Base-by-base conservation (phyloP, 2,113 vertebrate species). In the Malaclemys terrapin region DNA sequence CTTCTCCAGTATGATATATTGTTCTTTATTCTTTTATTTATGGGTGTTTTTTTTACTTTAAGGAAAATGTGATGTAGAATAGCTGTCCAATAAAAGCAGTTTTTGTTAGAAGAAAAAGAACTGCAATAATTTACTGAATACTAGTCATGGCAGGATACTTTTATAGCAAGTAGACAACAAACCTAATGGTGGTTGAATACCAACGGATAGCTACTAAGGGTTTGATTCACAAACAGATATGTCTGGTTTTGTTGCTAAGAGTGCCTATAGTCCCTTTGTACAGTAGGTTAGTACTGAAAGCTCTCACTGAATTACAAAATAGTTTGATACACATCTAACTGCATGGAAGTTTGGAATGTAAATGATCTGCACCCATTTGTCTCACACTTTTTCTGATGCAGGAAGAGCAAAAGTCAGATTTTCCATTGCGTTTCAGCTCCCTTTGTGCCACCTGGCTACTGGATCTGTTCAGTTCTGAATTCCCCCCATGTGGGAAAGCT, bases 141-240 rank as follows among this genome's bases (percentile, higher is more conserved):
- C 78, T 87, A 79, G 25, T 95, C 76, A 53, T 57, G 22, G 25
- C 13, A 79, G 65, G 54, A 89, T 86, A 89, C 87, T 87, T 96
- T 89, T 89, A 93, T 79, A 93, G 42, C 35, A 89, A 24, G 14
- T 84, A 91, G 45, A 91, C 86, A 95, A 94, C 87, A 59, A 42
- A 93, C 14, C 53, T 78, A 93, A 94, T 84, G 76, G 22, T 95
- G 47, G 13, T 59, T 79, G 89, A 88, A 95, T 10, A 95, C 72
- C 79, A 94, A 24, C 52, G 91, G 78, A 96, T 53, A n/a, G 45
- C 91, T 92, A 42, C 42, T 49, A 81, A 20, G 24, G 53, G 49
- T 35, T 94, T 57, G 69, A 89, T 78, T 84, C 47, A 35, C 4
- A 76, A 87, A 84, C 4, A 91, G 56, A 89, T 78, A 25, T 89